These are phyloP conservation scores for Meliscaeva auricollis DNA, from an alignment of 2,888 invertebrate species.

Conservation along the genomic window DNA sequence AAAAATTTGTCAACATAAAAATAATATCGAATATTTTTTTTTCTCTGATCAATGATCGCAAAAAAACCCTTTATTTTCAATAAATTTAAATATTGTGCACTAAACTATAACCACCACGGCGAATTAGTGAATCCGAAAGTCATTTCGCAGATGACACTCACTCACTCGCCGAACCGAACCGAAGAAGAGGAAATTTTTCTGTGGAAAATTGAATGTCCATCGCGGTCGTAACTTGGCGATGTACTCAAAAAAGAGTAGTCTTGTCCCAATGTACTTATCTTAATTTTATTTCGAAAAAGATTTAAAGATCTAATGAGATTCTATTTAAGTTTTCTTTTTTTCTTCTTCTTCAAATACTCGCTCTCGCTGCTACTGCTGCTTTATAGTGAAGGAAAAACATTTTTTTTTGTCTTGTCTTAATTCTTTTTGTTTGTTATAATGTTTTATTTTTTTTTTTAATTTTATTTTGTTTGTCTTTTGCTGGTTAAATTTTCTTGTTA, in stretches of 20 bases:
- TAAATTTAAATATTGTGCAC: constrained; percentile 9
- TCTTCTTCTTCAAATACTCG: constrained; percentile 26
- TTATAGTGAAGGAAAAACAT: constrained; percentile 20
- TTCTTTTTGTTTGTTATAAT: constrained; percentile 43
- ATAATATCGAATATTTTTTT: neutral
- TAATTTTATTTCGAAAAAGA: constrained; percentile 71
- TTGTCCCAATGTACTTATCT: constrained; percentile 76
- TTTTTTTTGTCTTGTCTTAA: constrained; percentile 42
- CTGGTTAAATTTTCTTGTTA: constrained; percentile 64
- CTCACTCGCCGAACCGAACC: constrained; percentile 54
- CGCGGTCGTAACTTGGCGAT: constrained; percentile 71
- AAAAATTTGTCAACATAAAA: constrained; percentile 42
- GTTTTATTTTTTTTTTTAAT: constrained; percentile 35
- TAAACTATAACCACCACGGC: constrained; percentile 18
- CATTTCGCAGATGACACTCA: constrained; percentile 46
- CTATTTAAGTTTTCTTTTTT: constrained; percentile 69
- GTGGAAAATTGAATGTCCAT: constrained; percentile 75
- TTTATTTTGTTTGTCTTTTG: constrained; percentile 61
- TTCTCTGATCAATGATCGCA: neutral
- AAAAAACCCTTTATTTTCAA: constrained; percentile 12
- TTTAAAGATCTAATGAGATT: constrained; percentile 75
- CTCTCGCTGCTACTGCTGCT: constrained; percentile 36
- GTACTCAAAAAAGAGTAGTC: constrained; percentile 67
- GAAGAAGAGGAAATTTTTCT: constrained; percentile 50
- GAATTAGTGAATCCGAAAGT: constrained; percentile 56